These are phyloP conservation scores for Sturmia bella DNA, from an alignment of 2,888 invertebrate species.

Conservation along the genomic window DNA sequence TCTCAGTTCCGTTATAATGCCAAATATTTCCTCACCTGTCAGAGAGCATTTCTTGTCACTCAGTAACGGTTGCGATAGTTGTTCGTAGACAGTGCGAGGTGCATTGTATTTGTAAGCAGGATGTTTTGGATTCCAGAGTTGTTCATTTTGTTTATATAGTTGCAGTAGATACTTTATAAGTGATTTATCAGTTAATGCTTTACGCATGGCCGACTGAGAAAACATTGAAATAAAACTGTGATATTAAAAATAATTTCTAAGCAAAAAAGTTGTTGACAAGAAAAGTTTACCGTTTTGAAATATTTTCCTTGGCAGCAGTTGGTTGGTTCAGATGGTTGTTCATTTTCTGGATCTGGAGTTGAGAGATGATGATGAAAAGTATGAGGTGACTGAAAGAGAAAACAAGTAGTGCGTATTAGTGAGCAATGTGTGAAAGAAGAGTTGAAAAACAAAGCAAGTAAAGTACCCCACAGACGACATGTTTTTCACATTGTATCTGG, in stretches of 20 bases:
- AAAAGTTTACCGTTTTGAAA: conserved; percentile 53
- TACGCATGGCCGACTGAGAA: conserved; percentile 60
- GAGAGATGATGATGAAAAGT: neutral
- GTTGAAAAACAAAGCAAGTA: too few species aligned
- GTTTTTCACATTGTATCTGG: too few species aligned
- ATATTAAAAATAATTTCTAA: conserved; percentile 37
- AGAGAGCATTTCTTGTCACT: conserved; percentile 71
- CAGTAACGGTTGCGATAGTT: conserved; percentile 74
- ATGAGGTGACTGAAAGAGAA: conserved; percentile 22
- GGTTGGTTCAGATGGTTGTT: neutral
- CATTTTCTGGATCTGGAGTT: neutral
- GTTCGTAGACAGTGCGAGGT: conserved; percentile 74
- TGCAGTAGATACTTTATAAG: conserved; percentile 74
- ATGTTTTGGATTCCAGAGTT: conserved; percentile 78
- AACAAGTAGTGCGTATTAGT: neutral
- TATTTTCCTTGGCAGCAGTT: conserved; percentile 37
- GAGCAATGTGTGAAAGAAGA: too few species aligned
- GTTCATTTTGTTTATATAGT: conserved; percentile 75
- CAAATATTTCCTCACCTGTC: conserved; percentile 75
- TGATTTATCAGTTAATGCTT: conserved; percentile 70
- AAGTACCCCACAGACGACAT: too few species aligned
- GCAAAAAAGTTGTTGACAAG: neutral
- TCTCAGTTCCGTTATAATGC: conserved; percentile 75
- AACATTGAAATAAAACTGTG: conserved; percentile 25
- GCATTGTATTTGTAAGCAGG: conserved; percentile 77